phyloP scores from a whole-genome alignment of 2,113 vertebrate species.

The Motacilla alba region DNA sequence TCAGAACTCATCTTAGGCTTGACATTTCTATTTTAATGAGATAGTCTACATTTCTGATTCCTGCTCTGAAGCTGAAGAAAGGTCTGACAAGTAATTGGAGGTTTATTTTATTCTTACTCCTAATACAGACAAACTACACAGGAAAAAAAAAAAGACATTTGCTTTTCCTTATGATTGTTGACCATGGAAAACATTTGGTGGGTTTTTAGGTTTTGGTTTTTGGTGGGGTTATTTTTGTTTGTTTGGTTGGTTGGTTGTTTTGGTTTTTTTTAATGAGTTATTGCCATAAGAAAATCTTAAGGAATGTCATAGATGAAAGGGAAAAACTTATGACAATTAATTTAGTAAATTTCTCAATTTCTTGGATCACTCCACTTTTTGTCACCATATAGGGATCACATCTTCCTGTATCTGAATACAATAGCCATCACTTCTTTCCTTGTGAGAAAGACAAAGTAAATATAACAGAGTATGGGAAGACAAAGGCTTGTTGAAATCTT shows the following conservation, averaged over 20 bases:
- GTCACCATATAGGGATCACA: not conserved
- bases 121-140: not conserved
- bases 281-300: not conserved
- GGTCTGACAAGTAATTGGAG: not conserved
- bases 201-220: no score
- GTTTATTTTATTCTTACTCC: not conserved
- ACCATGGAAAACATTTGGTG: not conserved
- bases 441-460: not conserved
- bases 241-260: not conserved
- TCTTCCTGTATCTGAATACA: not conserved
- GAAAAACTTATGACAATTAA: not conserved
- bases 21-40: conserved; percentile 53
- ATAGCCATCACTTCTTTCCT: not conserved
- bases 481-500: not conserved
- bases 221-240: not conserved
- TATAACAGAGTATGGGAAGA: not conserved
- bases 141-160: not conserved
- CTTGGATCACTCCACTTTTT: not conserved
- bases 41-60: not conserved
- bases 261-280: not conserved
- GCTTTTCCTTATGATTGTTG: not conserved
- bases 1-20: conserved; percentile 30
- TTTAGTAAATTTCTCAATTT: not conserved
- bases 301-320: not conserved
- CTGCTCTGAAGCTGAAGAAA: not conserved